A percentile compares a stretch with the other conserved stretches of the same genome.
phyloP scores from a whole-genome alignment of 2,888 invertebrate species.

The Perizoma flavofasciatum region DNA sequence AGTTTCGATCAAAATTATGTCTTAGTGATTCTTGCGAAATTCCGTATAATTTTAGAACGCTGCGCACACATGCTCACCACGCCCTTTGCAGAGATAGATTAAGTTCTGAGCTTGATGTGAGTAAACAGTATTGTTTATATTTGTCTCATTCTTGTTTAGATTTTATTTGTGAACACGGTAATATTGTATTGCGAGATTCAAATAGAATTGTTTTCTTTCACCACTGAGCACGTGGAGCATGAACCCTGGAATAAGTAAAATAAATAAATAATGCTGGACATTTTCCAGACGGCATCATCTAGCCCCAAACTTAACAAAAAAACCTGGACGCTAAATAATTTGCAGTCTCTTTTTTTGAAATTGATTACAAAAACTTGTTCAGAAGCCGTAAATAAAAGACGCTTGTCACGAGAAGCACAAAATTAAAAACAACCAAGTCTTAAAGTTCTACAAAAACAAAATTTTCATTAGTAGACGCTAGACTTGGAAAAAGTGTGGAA shows the following conservation, averaged over 20 bases:
- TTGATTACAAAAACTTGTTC: not conserved
- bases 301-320: no score
- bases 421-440: constrained; percentile 15
- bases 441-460: constrained; percentile 20
- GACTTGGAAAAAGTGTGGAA: constrained; percentile 38
- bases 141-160: constrained; percentile 8
- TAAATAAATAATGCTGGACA: no score
- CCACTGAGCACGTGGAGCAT: no score
- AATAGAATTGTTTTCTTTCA: no score
- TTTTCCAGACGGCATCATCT: no score
- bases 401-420: constrained; percentile 6
- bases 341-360: no score
- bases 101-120: not conserved
- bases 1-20: not conserved
- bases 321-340: no score
- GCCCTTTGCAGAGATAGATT: not conserved
- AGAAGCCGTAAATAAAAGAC: not conserved
- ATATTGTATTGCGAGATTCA: no score
- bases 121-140: constrained; percentile 9
- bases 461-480: constrained; percentile 33
- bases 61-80: not conserved
- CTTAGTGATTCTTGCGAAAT: not conserved
- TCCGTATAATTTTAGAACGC: not conserved
- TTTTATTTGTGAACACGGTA: not conserved
- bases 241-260: no score